Evolutionary conservation across 2,888 invertebrate genomes (phyloP).

Genomic region (Griposia aprilina): DNA sequence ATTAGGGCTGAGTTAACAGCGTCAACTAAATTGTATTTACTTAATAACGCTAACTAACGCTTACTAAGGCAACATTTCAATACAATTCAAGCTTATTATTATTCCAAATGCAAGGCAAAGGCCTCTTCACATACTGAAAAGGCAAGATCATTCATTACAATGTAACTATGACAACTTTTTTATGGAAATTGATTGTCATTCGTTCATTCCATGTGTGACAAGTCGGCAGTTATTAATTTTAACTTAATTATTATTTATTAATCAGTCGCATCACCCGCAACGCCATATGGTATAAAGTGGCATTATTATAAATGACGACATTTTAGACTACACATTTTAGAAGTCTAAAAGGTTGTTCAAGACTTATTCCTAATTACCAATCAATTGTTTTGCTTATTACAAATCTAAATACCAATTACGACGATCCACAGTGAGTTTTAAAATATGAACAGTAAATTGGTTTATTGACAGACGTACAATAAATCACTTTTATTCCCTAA

Average conservation of each 20-base stretch:
- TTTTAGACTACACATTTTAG: not conserved
- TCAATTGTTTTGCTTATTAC: not conserved
- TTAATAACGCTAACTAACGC: not conserved
- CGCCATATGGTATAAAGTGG: not conserved
- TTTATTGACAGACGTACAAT: not conserved
- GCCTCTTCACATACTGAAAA: not conserved
- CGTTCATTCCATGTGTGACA: not conserved
- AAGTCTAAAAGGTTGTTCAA: not conserved
- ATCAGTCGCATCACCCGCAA: not conserved
- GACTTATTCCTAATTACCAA: not conserved
- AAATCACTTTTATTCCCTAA: not conserved
- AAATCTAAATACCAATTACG: not conserved
- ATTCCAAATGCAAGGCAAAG: not conserved
- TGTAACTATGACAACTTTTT: not conserved
- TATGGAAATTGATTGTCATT: slow-evolving; percentile 9
- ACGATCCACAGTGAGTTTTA: not conserved
- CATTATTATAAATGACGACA: slow-evolving; percentile 1
- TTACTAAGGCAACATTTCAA: not conserved
- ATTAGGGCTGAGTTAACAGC: slow-evolving; percentile 10
- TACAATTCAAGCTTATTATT: not conserved
- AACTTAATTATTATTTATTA: slow-evolving; percentile 16
- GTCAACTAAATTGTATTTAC: slow-evolving; percentile 1
- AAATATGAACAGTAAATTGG: not conserved
- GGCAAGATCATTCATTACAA: not conserved
- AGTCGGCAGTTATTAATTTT: slow-evolving; percentile 4